Base-by-base conservation (phyloP, 1,140 invertebrate genomes). In the Pseudomyrmex sp. region DNA sequence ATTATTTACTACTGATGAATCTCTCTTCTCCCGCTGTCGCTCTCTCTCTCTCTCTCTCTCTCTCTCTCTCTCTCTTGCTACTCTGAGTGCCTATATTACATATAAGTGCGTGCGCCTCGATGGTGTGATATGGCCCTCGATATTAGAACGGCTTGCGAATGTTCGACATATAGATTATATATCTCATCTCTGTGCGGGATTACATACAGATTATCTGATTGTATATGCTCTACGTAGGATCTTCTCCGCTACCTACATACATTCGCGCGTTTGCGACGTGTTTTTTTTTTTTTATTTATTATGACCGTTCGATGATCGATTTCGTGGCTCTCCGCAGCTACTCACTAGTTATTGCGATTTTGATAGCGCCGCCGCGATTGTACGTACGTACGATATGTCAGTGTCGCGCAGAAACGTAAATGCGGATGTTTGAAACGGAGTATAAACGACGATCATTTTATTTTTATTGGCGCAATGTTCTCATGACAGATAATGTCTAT, bases 101-200 rank as follows among this genome's bases (percentile, higher is more conserved):
- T 80, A 35, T 72, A 84, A 90, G 84, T 90, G 91, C 90, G 90
- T 85, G 79, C 91, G 89, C 87, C 89, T 93, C 92, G 90, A 85
- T 92, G 91, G 26, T 26, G 26, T 26, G 26, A 26, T 18, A 18
- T 92, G 86, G 87, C 90, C 89, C 82, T 92, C 91, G 87, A 92
- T 92, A 92, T 92, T 93, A 93, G 91, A 92, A 70, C 76, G 91
- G 92, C 92, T 93, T 92, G 92, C 90, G 88, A 92, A 88, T 92
- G 83, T 85, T 85, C 59, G 73, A 83, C 63, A 82, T 88, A 84
- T 35, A 35, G 35, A 35, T 35, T 35, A 35, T 35, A 35, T 2
- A 35, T 35, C 35, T 35, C 72, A 4, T 23, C 9, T 77, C 9
- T 77, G 58, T 74, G 65, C 82, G 82, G 82, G 54, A 83, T 85